A percentile compares a stretch with the other conserved stretches of the same genome.
phyloP scores from a whole-genome alignment of 2,888 invertebrate genomes.

The Argynnis bischoffii region DNA sequence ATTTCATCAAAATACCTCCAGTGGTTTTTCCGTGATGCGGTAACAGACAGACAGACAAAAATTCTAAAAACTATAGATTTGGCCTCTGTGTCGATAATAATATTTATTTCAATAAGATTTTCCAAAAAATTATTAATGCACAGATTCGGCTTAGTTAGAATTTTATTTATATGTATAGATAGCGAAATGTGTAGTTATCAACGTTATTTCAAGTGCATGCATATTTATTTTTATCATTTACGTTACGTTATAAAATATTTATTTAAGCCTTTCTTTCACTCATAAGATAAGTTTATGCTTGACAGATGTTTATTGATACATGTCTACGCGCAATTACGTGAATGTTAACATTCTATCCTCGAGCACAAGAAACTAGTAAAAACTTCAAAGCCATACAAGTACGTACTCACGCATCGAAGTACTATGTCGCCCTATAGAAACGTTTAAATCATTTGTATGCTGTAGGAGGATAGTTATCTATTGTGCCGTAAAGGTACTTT shows the following conservation, averaged over 20 bases:
- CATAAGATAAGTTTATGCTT: conserved; percentile 2
- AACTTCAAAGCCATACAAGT: conserved; percentile 4
- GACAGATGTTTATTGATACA: conserved; percentile 18
- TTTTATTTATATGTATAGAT: too few species aligned
- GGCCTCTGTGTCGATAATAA: too few species aligned
- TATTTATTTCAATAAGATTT: too few species aligned
- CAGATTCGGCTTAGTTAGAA: too few species aligned
- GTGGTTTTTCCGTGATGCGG: too few species aligned
- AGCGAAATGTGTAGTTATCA: too few species aligned
- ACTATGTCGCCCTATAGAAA: conserved; percentile 19
- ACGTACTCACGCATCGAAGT: conserved; percentile 1
- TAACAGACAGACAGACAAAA: too few species aligned
- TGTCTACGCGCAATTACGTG: conserved; percentile 2
- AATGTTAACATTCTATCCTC: not conserved
- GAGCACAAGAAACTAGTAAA: not conserved
- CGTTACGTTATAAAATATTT: not conserved
- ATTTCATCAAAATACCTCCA: too few species aligned
- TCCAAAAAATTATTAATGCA: too few species aligned
- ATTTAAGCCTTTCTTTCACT: too few species aligned
- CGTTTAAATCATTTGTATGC: conserved; percentile 61
- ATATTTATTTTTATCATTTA: not conserved
- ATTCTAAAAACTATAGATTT: too few species aligned
- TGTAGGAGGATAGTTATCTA: conserved; percentile 59
- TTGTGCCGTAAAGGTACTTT: conserved; percentile 58
- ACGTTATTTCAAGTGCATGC: too few species aligned